A percentile compares a stretch with the other conserved stretches of the same genome.
Conservation (phyloP, 2,797 vertebrate genomes). For the Tapirus indicus region DNA sequence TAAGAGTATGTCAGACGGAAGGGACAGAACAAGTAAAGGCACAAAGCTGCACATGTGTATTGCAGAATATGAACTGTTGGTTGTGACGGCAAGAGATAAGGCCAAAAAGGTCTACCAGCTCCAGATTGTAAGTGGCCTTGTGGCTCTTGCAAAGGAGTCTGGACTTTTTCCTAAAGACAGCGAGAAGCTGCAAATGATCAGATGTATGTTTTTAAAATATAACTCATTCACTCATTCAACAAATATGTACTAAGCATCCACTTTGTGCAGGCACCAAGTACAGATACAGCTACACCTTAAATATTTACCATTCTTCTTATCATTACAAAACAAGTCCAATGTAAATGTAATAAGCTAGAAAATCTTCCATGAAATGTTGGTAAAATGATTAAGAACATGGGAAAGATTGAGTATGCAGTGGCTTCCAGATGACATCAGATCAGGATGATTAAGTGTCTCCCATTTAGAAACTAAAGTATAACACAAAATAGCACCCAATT, state of each 20-base stretch:
- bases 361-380: not conserved
- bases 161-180: conserved; percentile 34
- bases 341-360: not conserved
- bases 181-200: not conserved
- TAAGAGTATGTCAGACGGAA: not conserved
- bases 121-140: not conserved
- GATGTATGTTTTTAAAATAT: conserved; percentile 20
- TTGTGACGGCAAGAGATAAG: not conserved
- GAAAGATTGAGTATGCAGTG: not conserved
- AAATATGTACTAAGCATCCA: not conserved
- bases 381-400: not conserved
- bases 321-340: not conserved
- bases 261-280: not conserved
- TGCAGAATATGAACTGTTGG: not conserved
- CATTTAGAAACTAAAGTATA: not conserved
- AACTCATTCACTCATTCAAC: not conserved
- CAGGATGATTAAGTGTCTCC: not conserved
- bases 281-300: not conserved
- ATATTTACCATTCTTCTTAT: not conserved
- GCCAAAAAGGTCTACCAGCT: not conserved
- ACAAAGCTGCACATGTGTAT: not conserved
- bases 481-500: not conserved
- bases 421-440: not conserved
- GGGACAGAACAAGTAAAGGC: not conserved
- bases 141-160: conserved; percentile 4